Percentiles rank a stretch among this genome's conserved stretches.
Conservation (phyloP, 2,113 vertebrate species). For the Chrysemys picta region DNA sequence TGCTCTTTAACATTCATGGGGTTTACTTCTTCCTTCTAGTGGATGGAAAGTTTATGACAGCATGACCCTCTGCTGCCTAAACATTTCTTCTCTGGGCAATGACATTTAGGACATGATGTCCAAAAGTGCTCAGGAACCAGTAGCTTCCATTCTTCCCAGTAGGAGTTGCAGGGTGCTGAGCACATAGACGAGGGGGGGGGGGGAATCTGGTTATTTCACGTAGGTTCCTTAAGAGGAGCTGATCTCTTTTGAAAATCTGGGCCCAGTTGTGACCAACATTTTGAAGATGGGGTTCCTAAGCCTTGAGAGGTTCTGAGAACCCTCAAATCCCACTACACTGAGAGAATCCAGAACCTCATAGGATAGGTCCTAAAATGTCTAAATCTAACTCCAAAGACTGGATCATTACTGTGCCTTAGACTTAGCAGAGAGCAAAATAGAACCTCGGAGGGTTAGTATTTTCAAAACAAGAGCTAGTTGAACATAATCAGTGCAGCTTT, state of each 20-base stretch:
- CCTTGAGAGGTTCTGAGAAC: constrained; percentile 15
- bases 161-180: neutral
- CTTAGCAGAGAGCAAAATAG: constrained; percentile 35
- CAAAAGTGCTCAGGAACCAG: neutral
- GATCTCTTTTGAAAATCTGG: neutral
- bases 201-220: neutral
- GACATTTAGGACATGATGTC: neutral
- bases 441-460: constrained; percentile 55
- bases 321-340: constrained; percentile 14
- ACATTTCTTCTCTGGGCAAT: neutral
- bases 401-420: constrained; percentile 33
- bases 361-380: constrained; percentile 26
- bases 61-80: neutral
- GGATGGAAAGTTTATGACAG: neutral
- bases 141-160: neutral
- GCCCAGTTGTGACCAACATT: neutral
- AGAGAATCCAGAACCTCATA: constrained; percentile 40
- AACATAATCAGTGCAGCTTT: constrained; percentile 62
- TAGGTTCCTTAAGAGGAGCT: neutral
- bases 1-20: neutral
- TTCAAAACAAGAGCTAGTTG: constrained; percentile 27
- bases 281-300: constrained; percentile 3
- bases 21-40: neutral
- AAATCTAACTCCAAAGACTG: constrained; percentile 7
- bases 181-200: too few species aligned